Evolutionary conservation across 2,797 vertebrate species (phyloP).

Genomic region (Gobionotothen gibberifrons): DNA sequence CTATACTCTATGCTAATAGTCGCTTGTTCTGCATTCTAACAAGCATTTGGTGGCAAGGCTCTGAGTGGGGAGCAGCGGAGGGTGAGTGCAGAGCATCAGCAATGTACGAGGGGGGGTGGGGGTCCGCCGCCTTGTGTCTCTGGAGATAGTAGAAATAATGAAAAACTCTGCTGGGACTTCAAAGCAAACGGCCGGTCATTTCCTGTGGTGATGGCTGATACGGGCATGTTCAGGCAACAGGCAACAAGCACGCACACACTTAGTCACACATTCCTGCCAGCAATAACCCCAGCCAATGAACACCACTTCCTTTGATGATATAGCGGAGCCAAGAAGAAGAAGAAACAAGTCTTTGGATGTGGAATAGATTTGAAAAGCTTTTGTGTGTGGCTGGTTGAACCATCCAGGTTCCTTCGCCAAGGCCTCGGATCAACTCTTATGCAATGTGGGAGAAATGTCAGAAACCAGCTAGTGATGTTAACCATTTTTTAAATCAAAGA

Average conservation of each 20-base stretch:
- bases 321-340: slow-evolving; percentile 45
- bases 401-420: slow-evolving; percentile 52
- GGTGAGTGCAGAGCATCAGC: slow-evolving; percentile 47
- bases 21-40: slow-evolving; percentile 79
- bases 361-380: slow-evolving; percentile 59
- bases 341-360: slow-evolving; percentile 57
- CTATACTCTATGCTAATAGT: slow-evolving; percentile 79
- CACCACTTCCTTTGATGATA: slow-evolving; percentile 70
- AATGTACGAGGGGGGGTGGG: slow-evolving; percentile 2
- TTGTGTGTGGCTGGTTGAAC: slow-evolving; percentile 53
- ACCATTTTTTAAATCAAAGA: slow-evolving; percentile 29
- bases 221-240: slow-evolving; percentile 66
- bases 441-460: slow-evolving; percentile 66
- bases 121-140: slow-evolving; percentile 63
- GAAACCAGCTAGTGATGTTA: slow-evolving; percentile 41
- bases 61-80: slow-evolving; percentile 56
- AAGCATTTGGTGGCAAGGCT: slow-evolving; percentile 65
- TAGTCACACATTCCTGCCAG: slow-evolving; percentile 73
- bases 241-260: slow-evolving; percentile 66
- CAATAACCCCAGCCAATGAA: slow-evolving; percentile 48
- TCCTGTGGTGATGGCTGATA: slow-evolving; percentile 82
- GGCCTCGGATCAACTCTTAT: slow-evolving; percentile 60
- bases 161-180: slow-evolving; percentile 80
- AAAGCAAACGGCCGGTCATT: slow-evolving; percentile 80
- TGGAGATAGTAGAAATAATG: slow-evolving; percentile 77